These are phyloP conservation scores for Agrotis segetum DNA, from an alignment of 2,888 invertebrate species.

Conservation along the genomic window DNA sequence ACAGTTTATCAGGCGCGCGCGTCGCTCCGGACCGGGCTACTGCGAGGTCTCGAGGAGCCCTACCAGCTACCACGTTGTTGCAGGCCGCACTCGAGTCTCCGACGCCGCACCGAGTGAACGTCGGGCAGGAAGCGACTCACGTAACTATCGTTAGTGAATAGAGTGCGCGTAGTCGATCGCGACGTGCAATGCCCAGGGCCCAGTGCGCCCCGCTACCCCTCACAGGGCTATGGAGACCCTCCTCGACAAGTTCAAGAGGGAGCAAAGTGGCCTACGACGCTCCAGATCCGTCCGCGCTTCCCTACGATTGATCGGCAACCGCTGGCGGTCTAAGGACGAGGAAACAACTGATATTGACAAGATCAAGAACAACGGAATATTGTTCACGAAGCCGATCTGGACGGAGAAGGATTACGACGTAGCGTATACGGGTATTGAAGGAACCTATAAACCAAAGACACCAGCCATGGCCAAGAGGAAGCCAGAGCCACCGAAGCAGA, in stretches of 20 bases:
- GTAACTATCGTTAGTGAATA: slow-evolving; percentile 88
- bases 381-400: slow-evolving; percentile 84
- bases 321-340: slow-evolving; percentile 90
- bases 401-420: slow-evolving; percentile 85
- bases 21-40: slow-evolving; percentile 75
- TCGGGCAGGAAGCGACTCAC: slow-evolving; percentile 85
- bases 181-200: slow-evolving; percentile 89
- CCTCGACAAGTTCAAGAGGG: slow-evolving; percentile 89
- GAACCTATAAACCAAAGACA: slow-evolving; percentile 87
- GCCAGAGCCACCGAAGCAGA: slow-evolving; percentile 77
- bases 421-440: slow-evolving; percentile 86
- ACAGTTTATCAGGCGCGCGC: slow-evolving; percentile 81
- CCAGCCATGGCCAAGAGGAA: slow-evolving; percentile 87
- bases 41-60: slow-evolving; percentile 78
- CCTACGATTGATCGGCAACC: slow-evolving; percentile 92
- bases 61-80: slow-evolving; percentile 81
- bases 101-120: slow-evolving; percentile 88
- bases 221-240: slow-evolving; percentile 89
- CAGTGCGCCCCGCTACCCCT: slow-evolving; percentile 82
- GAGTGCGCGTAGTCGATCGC: slow-evolving; percentile 87
- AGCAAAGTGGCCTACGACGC: slow-evolving; percentile 90
- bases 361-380: slow-evolving; percentile 81
- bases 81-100: slow-evolving; percentile 84
- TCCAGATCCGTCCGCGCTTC: slow-evolving; percentile 94
- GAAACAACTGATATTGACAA: slow-evolving; percentile 78